phyloP scores from a whole-genome alignment of 2,113 vertebrate species.

The Chloropsis cyanopogon region DNA sequence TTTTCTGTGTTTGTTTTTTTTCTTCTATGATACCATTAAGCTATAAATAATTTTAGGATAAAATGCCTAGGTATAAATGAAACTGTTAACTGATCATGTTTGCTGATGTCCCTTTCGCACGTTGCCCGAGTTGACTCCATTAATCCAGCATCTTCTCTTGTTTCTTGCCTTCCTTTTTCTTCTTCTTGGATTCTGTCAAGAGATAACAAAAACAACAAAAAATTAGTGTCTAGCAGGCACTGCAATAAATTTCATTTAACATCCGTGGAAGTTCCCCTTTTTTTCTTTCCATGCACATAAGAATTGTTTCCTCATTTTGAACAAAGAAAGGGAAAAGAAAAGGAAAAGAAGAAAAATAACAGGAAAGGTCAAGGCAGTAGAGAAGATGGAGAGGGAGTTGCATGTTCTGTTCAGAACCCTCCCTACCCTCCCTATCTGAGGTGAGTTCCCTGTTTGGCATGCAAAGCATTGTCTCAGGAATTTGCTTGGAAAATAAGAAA shows the following conservation, averaged over 20 bases:
- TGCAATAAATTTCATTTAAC: not conserved
- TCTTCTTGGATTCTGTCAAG: conserved; percentile 81
- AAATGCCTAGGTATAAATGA: conserved; percentile 78
- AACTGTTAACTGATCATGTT: conserved; percentile 68
- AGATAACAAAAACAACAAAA: conserved; percentile 1
- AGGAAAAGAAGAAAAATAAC: not conserved
- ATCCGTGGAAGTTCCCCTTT: not conserved
- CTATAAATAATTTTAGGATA: conserved; percentile 77
- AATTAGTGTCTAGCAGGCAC: not conserved
- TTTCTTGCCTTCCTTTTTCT: conserved; percentile 85
- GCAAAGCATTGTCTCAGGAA: conserved; percentile 32
- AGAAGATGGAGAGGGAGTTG: not conserved
- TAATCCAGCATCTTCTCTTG: conserved; percentile 83
- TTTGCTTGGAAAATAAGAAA: conserved; percentile 38
- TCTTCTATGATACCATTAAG: conserved; percentile 74
- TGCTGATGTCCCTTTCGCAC: conserved; percentile 61
- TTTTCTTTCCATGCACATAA: not conserved
- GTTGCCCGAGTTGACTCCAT: not conserved
- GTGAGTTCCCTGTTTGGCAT: conserved; percentile 25
- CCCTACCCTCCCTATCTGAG: not conserved
- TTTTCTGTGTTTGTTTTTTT: conserved; percentile 56
- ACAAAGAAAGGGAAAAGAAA: not conserved
- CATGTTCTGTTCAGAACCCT: not conserved
- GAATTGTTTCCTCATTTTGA: not conserved
- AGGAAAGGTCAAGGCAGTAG: not conserved